Percentiles rank a stretch among this genome's conserved stretches.
Evolutionary conservation across 2,888 invertebrate genomes (phyloP).

Genomic region (Lepidonotus clava): DNA sequence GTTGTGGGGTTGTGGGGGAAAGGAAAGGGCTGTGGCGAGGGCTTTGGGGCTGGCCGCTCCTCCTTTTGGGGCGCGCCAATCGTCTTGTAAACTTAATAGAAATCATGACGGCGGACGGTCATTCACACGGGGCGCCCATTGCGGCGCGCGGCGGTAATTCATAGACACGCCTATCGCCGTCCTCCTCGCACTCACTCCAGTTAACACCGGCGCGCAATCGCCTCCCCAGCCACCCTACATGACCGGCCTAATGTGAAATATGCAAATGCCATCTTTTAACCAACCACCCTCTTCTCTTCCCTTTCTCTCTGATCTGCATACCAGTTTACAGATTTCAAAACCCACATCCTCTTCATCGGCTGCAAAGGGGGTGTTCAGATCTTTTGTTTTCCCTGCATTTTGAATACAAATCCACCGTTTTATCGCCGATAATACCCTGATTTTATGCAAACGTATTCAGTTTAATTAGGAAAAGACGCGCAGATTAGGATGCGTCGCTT

Average conservation of each 20-base stretch:
- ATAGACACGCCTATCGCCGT: not conserved
- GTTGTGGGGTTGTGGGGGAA: not conserved
- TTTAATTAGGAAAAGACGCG: not conserved
- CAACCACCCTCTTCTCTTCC: not conserved
- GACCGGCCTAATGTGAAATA: constrained; percentile 39
- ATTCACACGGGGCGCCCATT: not conserved
- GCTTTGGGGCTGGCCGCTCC: not conserved
- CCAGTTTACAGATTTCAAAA: not conserved
- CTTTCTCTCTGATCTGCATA: not conserved
- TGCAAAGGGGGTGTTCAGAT: no score
- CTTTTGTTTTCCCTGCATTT: not conserved
- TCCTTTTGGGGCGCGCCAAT: constrained; percentile 22
- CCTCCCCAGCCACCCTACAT: not conserved
- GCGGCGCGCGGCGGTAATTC: not conserved
- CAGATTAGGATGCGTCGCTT: not conserved
- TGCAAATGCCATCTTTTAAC: constrained; percentile 29
- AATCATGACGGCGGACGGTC: constrained; percentile 17
- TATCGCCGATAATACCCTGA: no score
- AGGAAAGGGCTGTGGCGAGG: not conserved
- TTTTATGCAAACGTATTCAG: not conserved
- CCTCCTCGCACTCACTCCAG: not conserved
- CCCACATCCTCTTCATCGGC: no score
- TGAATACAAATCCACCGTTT: no score
- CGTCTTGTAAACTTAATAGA: constrained; percentile 52
- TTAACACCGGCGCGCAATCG: not conserved